These are phyloP conservation scores for Agapornis canus DNA, from an alignment of 2,797 vertebrate species.

Conservation along the genomic window DNA sequence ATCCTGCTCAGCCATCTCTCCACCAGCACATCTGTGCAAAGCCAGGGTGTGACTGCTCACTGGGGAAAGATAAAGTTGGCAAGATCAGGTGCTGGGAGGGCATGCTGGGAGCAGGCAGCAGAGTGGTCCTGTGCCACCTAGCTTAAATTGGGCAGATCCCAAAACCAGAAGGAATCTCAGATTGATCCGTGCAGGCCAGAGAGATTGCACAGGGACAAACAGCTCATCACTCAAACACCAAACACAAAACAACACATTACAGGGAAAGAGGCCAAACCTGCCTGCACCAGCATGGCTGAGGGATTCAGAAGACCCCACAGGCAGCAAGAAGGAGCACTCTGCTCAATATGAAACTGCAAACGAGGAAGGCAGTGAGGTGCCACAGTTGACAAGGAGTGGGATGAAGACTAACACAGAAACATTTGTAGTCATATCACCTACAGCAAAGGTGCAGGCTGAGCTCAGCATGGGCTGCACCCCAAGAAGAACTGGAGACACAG, in stretches of 20 bases:
- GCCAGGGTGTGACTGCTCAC: rapidly evolving
- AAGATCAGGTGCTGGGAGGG: background rate
- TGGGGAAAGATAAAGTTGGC: background rate
- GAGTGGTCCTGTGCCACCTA: background rate
- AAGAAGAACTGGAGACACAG: background rate
- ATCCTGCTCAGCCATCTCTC: background rate
- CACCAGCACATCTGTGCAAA: background rate
- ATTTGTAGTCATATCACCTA: background rate
- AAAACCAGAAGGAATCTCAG: background rate
- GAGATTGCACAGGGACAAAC: slow-evolving; percentile 10
- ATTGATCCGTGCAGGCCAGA: background rate
- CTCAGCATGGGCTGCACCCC: background rate
- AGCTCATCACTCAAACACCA: background rate
- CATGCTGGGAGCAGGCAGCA: background rate
- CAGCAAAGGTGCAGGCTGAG: background rate
- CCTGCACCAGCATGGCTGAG: background rate
- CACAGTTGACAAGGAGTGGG: background rate
- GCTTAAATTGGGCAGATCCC: background rate
- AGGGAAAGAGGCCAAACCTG: background rate
- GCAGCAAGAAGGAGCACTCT: background rate
- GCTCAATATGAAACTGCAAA: background rate
- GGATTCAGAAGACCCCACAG: rapidly evolving
- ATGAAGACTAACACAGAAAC: background rate
- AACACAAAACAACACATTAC: background rate
- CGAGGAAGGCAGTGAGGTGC: background rate